Evolutionary conservation across 2,888 invertebrate genomes (phyloP).

Genomic region (Spodoptera picta): DNA sequence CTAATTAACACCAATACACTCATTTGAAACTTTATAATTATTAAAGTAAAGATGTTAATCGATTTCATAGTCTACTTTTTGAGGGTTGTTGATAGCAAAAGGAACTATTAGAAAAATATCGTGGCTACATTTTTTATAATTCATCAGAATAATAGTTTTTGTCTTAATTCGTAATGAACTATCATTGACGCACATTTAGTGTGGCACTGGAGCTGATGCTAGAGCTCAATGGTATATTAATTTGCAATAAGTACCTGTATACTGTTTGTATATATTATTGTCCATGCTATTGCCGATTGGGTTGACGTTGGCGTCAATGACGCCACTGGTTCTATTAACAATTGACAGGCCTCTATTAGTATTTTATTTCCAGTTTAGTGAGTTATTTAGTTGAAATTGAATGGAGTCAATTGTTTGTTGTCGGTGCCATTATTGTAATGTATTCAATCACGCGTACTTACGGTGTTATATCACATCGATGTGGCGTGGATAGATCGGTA

Average conservation of each 20-base stretch:
- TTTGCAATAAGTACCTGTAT: constrained; percentile 11
- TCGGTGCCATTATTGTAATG: constrained; percentile 29
- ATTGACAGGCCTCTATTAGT: constrained; percentile 41
- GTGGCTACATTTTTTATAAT: constrained; percentile 19
- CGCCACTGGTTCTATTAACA: constrained; percentile 38
- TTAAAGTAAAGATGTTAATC: constrained; percentile 31
- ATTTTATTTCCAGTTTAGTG: constrained; percentile 34
- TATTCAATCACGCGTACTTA: constrained; percentile 39
- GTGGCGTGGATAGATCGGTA: constrained; percentile 20
- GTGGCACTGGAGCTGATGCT: constrained; percentile 5
- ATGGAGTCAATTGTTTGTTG: constrained; percentile 13
- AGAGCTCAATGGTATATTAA: constrained; percentile 22
- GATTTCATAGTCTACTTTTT: neutral
- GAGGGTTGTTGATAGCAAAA: constrained; percentile 31
- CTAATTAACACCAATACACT: constrained; percentile 19
- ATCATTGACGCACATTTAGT: constrained; percentile 25
- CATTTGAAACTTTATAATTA: constrained; percentile 25
- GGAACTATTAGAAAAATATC: constrained; percentile 18
- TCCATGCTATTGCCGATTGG: constrained; percentile 16
- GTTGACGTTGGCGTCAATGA: constrained; percentile 1
- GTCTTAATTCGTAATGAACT: constrained; percentile 21
- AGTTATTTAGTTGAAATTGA: constrained; percentile 22
- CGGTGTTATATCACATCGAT: constrained; percentile 29
- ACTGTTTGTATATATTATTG: too few species aligned
- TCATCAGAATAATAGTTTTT: constrained; percentile 7